phyloP scores from a whole-genome alignment of 1,140 invertebrate species.

The Lethrus apterus region DNA sequence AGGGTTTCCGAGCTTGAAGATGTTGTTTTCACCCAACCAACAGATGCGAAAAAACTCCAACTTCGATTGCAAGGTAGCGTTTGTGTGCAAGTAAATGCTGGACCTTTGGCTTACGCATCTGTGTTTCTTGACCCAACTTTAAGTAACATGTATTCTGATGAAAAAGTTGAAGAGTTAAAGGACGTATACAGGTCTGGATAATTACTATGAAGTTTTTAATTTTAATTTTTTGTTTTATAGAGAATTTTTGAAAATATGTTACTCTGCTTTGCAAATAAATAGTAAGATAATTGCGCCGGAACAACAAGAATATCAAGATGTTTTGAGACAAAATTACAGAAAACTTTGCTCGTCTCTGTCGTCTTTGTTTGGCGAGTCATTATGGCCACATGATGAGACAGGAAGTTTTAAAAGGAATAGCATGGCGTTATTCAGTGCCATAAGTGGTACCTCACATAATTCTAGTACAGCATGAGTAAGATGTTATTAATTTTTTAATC shows the following conservation, averaged over 20 bases:
- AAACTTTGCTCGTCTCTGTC: slow-evolving; percentile 76
- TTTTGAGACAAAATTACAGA: slow-evolving; percentile 74
- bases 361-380: slow-evolving; percentile 58
- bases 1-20: slow-evolving; percentile 78
- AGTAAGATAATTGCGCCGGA: slow-evolving; percentile 75
- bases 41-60: slow-evolving; percentile 85
- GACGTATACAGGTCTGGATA: slow-evolving; percentile 72
- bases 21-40: slow-evolving; percentile 68
- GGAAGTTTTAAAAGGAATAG: slow-evolving; percentile 56
- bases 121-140: slow-evolving; percentile 75
- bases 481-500: background rate
- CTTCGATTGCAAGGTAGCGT: slow-evolving; percentile 82
- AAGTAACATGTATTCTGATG: slow-evolving; percentile 63
- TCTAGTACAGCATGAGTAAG: slow-evolving; percentile 52
- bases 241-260: slow-evolving; percentile 81
- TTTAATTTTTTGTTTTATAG: slow-evolving; percentile 47
- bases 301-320: slow-evolving; percentile 84
- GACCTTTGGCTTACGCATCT: slow-evolving; percentile 84
- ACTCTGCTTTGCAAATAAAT: slow-evolving; percentile 80
- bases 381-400: slow-evolving; percentile 58
- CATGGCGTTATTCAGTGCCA: slow-evolving; percentile 58
- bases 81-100: slow-evolving; percentile 91
- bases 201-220: slow-evolving; percentile 1
- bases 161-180: slow-evolving; percentile 77
- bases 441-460: slow-evolving; percentile 58